These are phyloP conservation scores for Lissocephala sabroskyi DNA, from an alignment of 2,888 invertebrate species.

Conservation along the genomic window DNA sequence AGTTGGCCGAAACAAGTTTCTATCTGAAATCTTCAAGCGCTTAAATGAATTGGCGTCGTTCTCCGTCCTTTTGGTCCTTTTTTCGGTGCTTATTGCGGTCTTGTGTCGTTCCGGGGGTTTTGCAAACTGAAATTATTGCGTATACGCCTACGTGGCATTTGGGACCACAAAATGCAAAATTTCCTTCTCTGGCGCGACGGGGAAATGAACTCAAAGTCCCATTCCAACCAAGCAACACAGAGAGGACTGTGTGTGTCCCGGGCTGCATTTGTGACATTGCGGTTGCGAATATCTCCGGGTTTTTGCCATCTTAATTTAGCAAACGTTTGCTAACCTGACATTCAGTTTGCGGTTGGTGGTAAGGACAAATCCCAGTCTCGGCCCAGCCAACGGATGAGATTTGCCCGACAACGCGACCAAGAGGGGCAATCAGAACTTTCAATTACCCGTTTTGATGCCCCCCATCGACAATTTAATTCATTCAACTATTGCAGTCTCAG, in stretches of 20 bases:
- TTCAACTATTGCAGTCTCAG: too few relatives aligned
- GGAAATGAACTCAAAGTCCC: slow-evolving; percentile 47
- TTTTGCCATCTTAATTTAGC: slow-evolving; percentile 51
- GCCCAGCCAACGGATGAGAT: too few relatives aligned
- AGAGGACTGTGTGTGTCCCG: slow-evolving; percentile 18
- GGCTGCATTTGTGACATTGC: slow-evolving; percentile 15
- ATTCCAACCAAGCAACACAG: slow-evolving; percentile 32
- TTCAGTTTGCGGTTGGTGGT: neutral
- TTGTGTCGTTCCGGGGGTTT: slow-evolving; percentile 3
- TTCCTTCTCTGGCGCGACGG: slow-evolving; percentile 26
- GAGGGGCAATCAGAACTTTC: too few relatives aligned
- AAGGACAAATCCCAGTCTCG: too few relatives aligned
- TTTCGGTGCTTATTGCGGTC: slow-evolving; percentile 21
- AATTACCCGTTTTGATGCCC: too few relatives aligned
- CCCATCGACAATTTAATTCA: too few relatives aligned
- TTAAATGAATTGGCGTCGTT: too few relatives aligned
- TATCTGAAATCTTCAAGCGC: slow-evolving; percentile 3
- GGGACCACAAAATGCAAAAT: slow-evolving; percentile 39
- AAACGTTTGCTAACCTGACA: slow-evolving; percentile 42
- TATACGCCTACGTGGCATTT: slow-evolving; percentile 49
- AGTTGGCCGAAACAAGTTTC: slow-evolving; percentile 25
- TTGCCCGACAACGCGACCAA: too few relatives aligned
- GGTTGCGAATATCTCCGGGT: slow-evolving; percentile 31
- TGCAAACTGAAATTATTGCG: slow-evolving; percentile 35
- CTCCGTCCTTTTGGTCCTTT: too few relatives aligned